Base-by-base conservation (phyloP, 2,797 vertebrate genomes). In the Alexandromys oeconomus region DNA sequence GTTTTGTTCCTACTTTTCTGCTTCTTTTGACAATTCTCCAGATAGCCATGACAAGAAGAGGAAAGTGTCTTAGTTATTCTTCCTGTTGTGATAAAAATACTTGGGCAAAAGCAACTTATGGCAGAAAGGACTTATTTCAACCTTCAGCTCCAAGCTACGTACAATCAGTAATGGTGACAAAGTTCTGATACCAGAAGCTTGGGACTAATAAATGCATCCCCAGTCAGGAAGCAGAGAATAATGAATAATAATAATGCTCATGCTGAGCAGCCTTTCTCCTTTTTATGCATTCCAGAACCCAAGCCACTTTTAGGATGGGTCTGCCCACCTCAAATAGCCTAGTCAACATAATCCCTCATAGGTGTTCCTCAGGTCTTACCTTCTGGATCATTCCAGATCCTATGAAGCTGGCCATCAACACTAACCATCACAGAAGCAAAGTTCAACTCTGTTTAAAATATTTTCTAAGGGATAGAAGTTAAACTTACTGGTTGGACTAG, bases 11-110 rank as follows among this genome's bases (percentile, higher is more conserved):
- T 82, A 7, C 43, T 89, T 96, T 61, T 40, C 40, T 67, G 48
- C 23, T 92, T 81, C 34, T 85, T 92, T 88, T 88, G 46, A 29
- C 67, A 87, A 37, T 87, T 87, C n/a, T 54, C 54, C 48, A 40
- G 6, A 71, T 73, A 73, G 40, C 8, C n/a, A 87, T 40, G 48
- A 87, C 34, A 71, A 87, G 46, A 71, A 86, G n/a, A 71, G 9
- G 25, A 29, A 73, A 54, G 25, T 73, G 2, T 87, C n/a, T 87
- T 54, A 85, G 43, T 34, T n/a, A 15, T 19, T 87, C 13, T 73
- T 73, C 14, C 67, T 87, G 14, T 73, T 71, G 48, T 87, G 48
- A 19, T 73, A 71, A 40, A 65, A 87, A 73, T 57, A 31, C 21
- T 3, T n/a, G 54, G 63, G 14, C 84, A 71, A 54, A 87, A 54